Evolutionary conservation across 2,113 vertebrate genomes (phyloP).

Genomic region (Scytalopus superciliaris): DNA sequence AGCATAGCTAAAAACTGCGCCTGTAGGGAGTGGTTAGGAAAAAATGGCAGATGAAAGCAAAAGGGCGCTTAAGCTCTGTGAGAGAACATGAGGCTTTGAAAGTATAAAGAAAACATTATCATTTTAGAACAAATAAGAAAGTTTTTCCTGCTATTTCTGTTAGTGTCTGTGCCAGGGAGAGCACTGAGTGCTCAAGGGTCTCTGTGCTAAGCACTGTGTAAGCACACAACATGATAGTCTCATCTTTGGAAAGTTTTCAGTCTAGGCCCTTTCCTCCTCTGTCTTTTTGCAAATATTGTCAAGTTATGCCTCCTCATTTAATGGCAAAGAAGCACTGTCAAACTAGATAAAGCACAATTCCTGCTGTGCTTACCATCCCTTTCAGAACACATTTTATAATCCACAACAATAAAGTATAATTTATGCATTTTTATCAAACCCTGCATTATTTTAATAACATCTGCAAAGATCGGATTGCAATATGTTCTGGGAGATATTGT

Average conservation of each 20-base stretch:
- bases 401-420: slow-evolving; percentile 59
- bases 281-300: neutral
- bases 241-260: neutral
- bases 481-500: slow-evolving; percentile 56
- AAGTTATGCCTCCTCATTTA: slow-evolving; percentile 16
- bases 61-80: neutral
- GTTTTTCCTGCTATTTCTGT: neutral
- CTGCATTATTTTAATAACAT: slow-evolving; percentile 59
- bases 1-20: neutral
- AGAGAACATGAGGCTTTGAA: neutral
- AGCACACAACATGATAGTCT: neutral
- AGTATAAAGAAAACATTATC: neutral
- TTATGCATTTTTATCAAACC: slow-evolving; percentile 66
- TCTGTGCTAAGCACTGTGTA: neutral
- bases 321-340: neutral
- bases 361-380: slow-evolving; percentile 35
- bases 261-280: neutral
- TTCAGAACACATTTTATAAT: slow-evolving; percentile 55
- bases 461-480: slow-evolving; percentile 26
- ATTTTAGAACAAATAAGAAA: neutral
- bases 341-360: slow-evolving; percentile 41
- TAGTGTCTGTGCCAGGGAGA: neutral
- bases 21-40: neutral
- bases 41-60: neutral
- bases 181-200: neutral